phyloP scores from a whole-genome alignment of 2,113 vertebrate genomes.

The Proterorhinus semilunaris region DNA sequence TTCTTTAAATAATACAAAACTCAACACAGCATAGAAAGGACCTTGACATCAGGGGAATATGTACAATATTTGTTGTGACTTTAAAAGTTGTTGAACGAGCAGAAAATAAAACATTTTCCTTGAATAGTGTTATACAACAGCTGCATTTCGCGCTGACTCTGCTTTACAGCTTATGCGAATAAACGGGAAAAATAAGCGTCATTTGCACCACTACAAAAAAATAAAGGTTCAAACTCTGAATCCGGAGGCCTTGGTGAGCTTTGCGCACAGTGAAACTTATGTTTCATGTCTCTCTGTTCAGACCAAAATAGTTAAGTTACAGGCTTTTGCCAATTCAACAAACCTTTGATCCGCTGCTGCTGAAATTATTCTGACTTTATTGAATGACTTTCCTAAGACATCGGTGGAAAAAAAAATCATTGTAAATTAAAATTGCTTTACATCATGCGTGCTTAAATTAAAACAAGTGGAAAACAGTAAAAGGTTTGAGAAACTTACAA shows the following conservation, averaged over 20 bases:
- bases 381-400: conserved; percentile 79
- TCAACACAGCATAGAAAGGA: neutral
- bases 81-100: neutral
- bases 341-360: conserved; percentile 61
- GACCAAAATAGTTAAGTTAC: neutral
- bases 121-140: neutral
- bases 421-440: conserved; percentile 93
- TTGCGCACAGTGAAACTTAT: neutral
- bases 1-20: conserved; percentile 2
- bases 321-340: conserved; percentile 52
- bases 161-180: neutral
- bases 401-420: conserved; percentile 56
- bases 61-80: neutral
- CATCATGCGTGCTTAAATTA: conserved; percentile 98
- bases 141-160: neutral
- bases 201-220: too few species aligned
- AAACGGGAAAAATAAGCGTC: neutral
- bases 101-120: neutral
- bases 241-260: neutral
- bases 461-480: conserved; percentile 92
- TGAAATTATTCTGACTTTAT: conserved; percentile 80
- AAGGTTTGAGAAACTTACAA: conserved; percentile 90
- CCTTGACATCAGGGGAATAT: conserved; percentile 5
- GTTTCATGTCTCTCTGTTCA: neutral
- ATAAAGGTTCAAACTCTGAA: neutral